Percentiles rank a stretch among this genome's conserved stretches.
These are phyloP conservation scores for Rallus limicola DNA, from an alignment of 2,113 vertebrate species.

Conservation along the genomic window DNA sequence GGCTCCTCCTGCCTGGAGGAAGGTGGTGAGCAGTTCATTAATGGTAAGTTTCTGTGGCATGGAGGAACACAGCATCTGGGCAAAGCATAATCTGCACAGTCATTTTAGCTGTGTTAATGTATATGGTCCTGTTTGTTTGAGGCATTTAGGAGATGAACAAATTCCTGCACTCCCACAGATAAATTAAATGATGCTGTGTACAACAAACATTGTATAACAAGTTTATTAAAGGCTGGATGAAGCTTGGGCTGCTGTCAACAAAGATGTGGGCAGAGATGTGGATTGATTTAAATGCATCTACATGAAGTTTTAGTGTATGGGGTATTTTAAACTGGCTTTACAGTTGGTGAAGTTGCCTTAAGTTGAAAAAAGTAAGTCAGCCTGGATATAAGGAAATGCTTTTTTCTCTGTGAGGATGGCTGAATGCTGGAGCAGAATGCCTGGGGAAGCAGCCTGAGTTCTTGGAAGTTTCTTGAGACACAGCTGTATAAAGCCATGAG, in stretches of 20 bases:
- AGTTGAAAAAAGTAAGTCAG: not conserved
- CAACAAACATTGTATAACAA: slow-evolving; percentile 22
- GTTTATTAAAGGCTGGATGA: slow-evolving; percentile 8
- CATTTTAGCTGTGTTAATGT: not conserved
- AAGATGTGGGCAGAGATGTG: slow-evolving; percentile 18
- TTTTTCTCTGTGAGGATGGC: not conserved
- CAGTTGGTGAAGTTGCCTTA: not conserved
- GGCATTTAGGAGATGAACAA: not conserved
- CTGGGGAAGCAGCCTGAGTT: not conserved
- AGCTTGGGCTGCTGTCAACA: not conserved
- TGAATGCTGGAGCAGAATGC: not conserved
- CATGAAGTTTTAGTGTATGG: not conserved
- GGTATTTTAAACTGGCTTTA: not conserved
- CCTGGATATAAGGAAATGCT: not conserved
- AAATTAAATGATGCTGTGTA: not conserved
- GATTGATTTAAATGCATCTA: not conserved
- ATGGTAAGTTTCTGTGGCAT: not conserved
- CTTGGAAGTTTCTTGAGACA: not conserved
- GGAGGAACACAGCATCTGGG: not conserved
- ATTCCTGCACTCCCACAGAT: not conserved
- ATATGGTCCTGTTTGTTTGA: not conserved
- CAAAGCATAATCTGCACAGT: not conserved
- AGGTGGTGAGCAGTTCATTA: not conserved
- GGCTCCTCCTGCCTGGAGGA: not conserved
- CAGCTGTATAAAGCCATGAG: not conserved